Base-by-base conservation (phyloP, 2,888 invertebrate genomes). In the Hirudinaria manillensis region DNA sequence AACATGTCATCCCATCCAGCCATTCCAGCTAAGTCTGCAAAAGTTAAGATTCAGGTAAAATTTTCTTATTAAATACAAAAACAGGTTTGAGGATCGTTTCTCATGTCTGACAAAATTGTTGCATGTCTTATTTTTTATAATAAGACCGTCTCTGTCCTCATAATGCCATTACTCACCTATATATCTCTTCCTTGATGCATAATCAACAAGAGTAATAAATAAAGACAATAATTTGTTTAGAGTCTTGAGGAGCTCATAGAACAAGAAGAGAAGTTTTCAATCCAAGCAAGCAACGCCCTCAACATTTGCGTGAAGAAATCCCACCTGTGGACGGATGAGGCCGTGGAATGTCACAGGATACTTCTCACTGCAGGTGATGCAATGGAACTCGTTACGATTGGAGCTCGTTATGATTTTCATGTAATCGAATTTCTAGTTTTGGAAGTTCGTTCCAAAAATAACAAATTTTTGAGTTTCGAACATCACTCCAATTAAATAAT, bases 271-370 rank as follows among this genome's bases (percentile, higher is more conserved):
- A 71, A 70, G 27, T 70, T 70, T 36, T 51, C 53, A 21, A 0
- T 38, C 19, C 75, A 75, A 38, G 75, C 75, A 7, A 56, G 34
- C 70, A 75, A 75, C 19, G 75, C 75, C 19, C 71, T 75, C 29
- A 53, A 70, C 27, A 66, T 75, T n/a, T 75, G 75, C 38, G 27
- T 70, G 13, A 65, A 24, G 29, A 36, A 53, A 3, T 27, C 70
- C 6, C 32, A 36, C 27, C 56, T 56, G 1, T 70, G 71, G 38
- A 75, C 70, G 24, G 55, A 53, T 7, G 70, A 75, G 36, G 71
- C 70, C 13, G 56, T 75, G 29, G 75, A 75, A 45, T 75, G 75
- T 56, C 75, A 75, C 45, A 53, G 71, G 7, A 27, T 75, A 29
- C 71, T 75, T 3, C 61, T 75, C 19, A n/a, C 51, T 13, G 38